Base-by-base conservation (phyloP, 2,113 vertebrate species). In the Uria lomvia region DNA sequence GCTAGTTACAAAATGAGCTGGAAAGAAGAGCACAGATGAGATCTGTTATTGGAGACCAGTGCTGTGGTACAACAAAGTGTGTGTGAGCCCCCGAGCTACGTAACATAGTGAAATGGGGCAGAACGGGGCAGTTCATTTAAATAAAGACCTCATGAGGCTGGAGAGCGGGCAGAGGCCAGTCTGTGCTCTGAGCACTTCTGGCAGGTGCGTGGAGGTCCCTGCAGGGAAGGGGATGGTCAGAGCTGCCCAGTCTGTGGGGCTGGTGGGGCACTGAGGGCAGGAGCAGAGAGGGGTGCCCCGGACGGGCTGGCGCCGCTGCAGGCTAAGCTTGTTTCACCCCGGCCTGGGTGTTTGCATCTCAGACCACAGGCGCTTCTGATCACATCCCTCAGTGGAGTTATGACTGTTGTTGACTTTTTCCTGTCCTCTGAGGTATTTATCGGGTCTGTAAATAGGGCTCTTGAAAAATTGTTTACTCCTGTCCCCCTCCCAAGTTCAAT, bases 331-430 rank as follows among this genome's bases (percentile, higher is more conserved):
- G 7, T 13, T 32, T 66, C 68, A 29, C 45, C 22, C 1, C 1
- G 12, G 71, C 36, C 38, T 53, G 43, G 10, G 9, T 27, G 3
- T 59, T 23, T 49, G 62, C 19, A 8, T 50, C 52, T 36, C 26
- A 12, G 26, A 19, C 32, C 1, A 2, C 32, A 26, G 67, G 47
- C 7, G 5, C 34, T 59, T 45, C 30, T 22, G 10, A 21, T 14
- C 13, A 27, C 53, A 19, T 43, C 1, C 1, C 27, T 42, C 11
- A 1, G 3, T 4, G 42, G 22, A 14, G 19, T n/a, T 62, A 4
- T 0, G 8, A 8, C 40, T 49, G 9, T 5, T 32, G 20, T 23
- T 63, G 65, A 17, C 50, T 70, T 53, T 38, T 30, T 47, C 38
- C 38, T 49, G 0, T 49, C 9, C 24, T 79, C 19, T 17, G 62